Evolutionary conservation across 92 coral and sea anemone species (phyloP), one percentile per base, ranked within the genome.

Genomic region (Diadumene lineata): DNA sequence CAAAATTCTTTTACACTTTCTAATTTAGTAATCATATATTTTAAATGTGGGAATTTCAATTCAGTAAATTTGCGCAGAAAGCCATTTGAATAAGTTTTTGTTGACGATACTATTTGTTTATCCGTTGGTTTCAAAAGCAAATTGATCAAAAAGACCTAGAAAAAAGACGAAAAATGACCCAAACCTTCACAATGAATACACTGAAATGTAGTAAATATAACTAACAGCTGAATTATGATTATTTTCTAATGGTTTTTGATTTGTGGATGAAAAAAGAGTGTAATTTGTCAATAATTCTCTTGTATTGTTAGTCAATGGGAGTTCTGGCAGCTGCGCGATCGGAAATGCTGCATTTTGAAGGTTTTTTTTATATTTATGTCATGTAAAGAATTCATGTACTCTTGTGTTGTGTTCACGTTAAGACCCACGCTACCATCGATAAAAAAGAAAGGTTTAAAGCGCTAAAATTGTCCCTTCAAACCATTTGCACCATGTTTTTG

Each of bases 331-430:
- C 68, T 62, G 68, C 60, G 31, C 30, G n/a, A 21, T 26, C 46
- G 30, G 64, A 53, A 70, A 70, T 70, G 38, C 21, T 6, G 6
- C 55, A 72, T 72, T 72, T 72, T 21, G 50, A 57, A 31, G 53
- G 26, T 31, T 33, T 72, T 8, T 21, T 72, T 28, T 32, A 72
- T 72, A 56, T 72, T 57, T 51, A 9, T n/a, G n/a, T n/a, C n/a
- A n/a, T n/a, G 34, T 1, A 15, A 6, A 13, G 30, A 13, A 33
- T 7, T 22, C 69, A 25, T 38, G 4, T 7, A 10, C 21, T 34
- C 51, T 1, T 34, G 34, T 29, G 34, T 55, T 10, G 23, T 1
- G 33, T 27, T 22, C 15, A 11, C 32, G 0, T 4, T 30, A 21
- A 31, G 64, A 58, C 64, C 60, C 28, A 18, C 44, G 44, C 63